Conservation (phyloP, 1,140 invertebrate species). For the Wasmannia auropunctata region DNA sequence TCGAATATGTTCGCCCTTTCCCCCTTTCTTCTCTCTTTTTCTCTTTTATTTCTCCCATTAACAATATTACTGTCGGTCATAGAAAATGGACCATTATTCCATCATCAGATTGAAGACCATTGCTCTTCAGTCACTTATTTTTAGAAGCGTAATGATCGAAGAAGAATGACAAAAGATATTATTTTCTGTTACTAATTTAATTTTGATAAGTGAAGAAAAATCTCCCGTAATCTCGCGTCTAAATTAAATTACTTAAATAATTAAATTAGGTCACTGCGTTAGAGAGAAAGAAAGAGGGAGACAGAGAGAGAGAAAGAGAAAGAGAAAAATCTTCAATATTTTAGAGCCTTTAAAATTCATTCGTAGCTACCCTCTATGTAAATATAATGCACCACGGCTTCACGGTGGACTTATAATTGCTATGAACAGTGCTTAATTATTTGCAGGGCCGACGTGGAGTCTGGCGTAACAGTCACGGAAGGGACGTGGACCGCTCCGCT, state of each 20-base stretch:
- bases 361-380: not conserved
- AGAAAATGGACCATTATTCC: not conserved
- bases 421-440: constrained; percentile 55
- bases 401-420: not conserved
- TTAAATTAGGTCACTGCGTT: not conserved
- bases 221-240: not conserved
- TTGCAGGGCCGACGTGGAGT: constrained; percentile 76
- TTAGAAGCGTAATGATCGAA: not conserved
- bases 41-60: not conserved
- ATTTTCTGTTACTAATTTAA: not conserved
- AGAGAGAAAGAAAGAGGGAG: not conserved
- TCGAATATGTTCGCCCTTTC: not conserved
- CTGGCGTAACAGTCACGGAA: constrained; percentile 68
- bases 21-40: not conserved
- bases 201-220: not conserved
- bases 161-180: not conserved
- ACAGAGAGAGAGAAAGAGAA: too few species aligned
- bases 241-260: not conserved
- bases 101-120: not conserved
- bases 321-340: not conserved
- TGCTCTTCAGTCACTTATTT: not conserved
- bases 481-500: constrained; percentile 81
- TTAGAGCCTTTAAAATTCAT: not conserved
- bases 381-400: not conserved
- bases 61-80: constrained; percentile 6